Evolutionary conservation across 1,140 invertebrate species (phyloP), one percentile per base, ranked within the genome.

Genomic region (Macrobrachium rosenbergii): DNA sequence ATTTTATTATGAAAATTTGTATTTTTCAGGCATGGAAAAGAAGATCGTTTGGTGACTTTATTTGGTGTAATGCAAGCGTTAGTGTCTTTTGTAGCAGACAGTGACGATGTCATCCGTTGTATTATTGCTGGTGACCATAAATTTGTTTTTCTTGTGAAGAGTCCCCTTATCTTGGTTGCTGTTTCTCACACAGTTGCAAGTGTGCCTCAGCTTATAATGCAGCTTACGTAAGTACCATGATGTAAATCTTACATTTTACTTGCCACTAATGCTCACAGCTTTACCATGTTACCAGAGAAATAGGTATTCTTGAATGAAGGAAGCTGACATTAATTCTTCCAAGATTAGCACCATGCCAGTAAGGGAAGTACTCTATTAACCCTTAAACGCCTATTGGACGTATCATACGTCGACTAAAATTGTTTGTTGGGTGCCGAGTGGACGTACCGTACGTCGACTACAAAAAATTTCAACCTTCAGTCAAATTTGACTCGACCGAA

Each of bases 11-110:
- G 6, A 60, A 21, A 23, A 64, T 69, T 45, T 5, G 12, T 82
- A 63, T 19, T 23, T 93, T 93, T 43, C 91, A 96, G 96, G 91
- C 94, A 97, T 93, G 97, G 98, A 81, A 97, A 95, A 92, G 98
- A 99, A 94, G 97, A 99, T 90, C 97, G 98, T 92, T 92, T 99
- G 89, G 98, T 97, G 0, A 98, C 97, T 6, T 92, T 98, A 16
- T 98, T 98, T 94, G 98, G 98, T 17, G 96, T 99, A 0, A 97
- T 99, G 93, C 97, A 99, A 92, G 98, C 97, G 7, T 91, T 99
- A 83, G 97, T 99, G 0, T 98, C 97, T 79, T 97, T 98, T 91
- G 95, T 99, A 0, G 95, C 97, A 92, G 95, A 95, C 90, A 94
- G 94, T 83, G 94, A 95, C 89, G 97, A 98, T 92, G 94, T 94